phyloP scores from a whole-genome alignment of 53 echinoderm and acorn worm species.

The Paracentrotus lividus region DNA sequence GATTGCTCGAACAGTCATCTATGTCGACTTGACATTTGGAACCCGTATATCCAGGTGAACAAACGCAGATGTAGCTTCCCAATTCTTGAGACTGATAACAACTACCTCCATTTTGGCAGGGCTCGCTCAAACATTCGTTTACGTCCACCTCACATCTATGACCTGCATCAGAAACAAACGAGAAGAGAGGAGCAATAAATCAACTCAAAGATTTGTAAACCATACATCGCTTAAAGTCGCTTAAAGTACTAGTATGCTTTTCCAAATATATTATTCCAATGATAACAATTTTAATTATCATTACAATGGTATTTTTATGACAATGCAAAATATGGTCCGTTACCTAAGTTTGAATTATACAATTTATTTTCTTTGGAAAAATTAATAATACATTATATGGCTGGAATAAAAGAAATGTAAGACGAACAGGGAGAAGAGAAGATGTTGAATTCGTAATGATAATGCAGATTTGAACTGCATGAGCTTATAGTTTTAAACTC shows the following conservation, averaged over 20 bases:
- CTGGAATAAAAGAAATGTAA: too few species aligned
- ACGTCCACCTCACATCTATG: slow-evolving; percentile 74
- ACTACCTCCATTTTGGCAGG: slow-evolving; percentile 72
- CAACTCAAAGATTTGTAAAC: not conserved
- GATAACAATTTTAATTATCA: too few species aligned
- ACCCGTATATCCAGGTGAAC: slow-evolving; percentile 76
- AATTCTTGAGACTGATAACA: slow-evolving; percentile 69
- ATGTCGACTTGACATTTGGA: slow-evolving; percentile 75
- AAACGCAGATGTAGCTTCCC: slow-evolving; percentile 74
- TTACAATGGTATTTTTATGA: too few species aligned
- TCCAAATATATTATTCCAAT: too few species aligned
- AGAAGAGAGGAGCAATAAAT: not conserved
- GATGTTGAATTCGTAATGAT: too few species aligned
- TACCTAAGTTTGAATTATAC: too few species aligned
- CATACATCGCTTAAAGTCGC: not conserved
- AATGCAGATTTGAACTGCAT: too few species aligned
- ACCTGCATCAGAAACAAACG: not conserved
- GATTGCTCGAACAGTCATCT: slow-evolving; percentile 77
- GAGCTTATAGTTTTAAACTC: too few species aligned
- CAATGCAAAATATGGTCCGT: too few species aligned
- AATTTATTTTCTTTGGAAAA: too few species aligned
- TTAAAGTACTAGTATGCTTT: not conserved
- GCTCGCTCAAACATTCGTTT: slow-evolving; percentile 75
- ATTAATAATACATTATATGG: too few species aligned
- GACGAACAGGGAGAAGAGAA: too few species aligned